These are phyloP conservation scores for Drosophila borealis DNA, from an alignment of 2,888 invertebrate species.

Conservation along the genomic window DNA sequence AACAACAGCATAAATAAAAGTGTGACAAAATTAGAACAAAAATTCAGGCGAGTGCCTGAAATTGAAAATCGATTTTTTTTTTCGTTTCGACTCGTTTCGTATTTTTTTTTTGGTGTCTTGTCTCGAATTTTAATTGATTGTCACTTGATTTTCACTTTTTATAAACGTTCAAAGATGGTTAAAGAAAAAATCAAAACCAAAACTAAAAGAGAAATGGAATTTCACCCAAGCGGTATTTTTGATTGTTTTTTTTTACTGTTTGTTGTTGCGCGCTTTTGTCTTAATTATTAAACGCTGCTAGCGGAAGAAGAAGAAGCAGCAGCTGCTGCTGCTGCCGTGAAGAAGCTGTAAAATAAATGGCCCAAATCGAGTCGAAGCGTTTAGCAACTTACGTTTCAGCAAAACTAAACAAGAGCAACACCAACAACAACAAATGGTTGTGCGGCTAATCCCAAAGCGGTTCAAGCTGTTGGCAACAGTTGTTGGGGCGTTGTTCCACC, in stretches of 20 bases:
- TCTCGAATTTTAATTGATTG: conserved; percentile 81
- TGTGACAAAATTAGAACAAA: conserved; percentile 73
- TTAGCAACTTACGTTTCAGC: conserved; percentile 61
- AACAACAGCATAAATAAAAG: conserved; percentile 41
- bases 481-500: conserved; percentile 41
- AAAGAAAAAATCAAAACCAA: conserved; percentile 40
- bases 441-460: conserved; percentile 47
- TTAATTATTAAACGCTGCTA: conserved; percentile 71
- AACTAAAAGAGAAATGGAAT: conserved; percentile 78
- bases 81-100: conserved; percentile 21
- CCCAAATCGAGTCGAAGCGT: conserved; percentile 66
- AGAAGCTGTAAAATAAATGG: conserved; percentile 77
- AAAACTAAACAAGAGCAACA: conserved; percentile 9
- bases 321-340: conserved; percentile 1
- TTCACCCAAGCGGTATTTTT: conserved; percentile 73
- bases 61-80: conserved; percentile 76
- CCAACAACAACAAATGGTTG: conserved; percentile 1
- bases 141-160: conserved; percentile 80
- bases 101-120: conserved; percentile 45
- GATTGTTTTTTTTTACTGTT: conserved; percentile 40
- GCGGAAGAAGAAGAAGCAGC: conserved; percentile 28
- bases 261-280: conserved; percentile 67
- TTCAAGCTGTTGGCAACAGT: conserved; percentile 4
- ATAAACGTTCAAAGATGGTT: conserved; percentile 62
- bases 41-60: conserved; percentile 52